Percentiles rank a stretch among this genome's conserved stretches.
Conservation (phyloP, 1,140 invertebrate genomes). For the Manduca sexta region DNA sequence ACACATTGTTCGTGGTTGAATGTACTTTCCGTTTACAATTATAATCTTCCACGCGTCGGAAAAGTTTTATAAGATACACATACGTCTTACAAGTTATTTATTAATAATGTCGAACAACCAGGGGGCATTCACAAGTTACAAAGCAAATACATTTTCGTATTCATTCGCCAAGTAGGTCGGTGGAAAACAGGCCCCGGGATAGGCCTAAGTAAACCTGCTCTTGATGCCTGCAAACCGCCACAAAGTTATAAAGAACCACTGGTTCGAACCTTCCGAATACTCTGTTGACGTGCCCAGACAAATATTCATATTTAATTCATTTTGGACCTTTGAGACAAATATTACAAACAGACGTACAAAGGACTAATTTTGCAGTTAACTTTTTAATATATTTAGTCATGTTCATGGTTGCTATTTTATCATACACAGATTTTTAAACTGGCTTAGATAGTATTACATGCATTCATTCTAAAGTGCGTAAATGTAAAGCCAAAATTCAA, state of each 20-base stretch:
- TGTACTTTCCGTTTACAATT: not conserved
- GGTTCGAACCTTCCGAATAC: slow-evolving; percentile 38
- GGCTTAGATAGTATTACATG: no score
- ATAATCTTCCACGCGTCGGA: slow-evolving; percentile 1
- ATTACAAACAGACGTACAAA: slow-evolving; percentile 39
- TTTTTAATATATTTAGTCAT: not conserved
- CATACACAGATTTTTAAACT: no score
- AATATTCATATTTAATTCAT: slow-evolving; percentile 69
- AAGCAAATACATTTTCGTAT: slow-evolving; percentile 54
- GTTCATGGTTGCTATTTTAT: no score
- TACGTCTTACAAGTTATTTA: slow-evolving; percentile 32
- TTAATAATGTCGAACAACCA: slow-evolving; percentile 51
- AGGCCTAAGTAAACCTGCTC: slow-evolving; percentile 58
- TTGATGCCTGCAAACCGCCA: slow-evolving; percentile 33
- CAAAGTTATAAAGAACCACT: slow-evolving; percentile 51
- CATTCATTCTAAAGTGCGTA: no score
- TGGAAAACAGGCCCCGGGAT: slow-evolving; percentile 39
- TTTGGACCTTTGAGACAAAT: slow-evolving; percentile 40
- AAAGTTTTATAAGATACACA: slow-evolving; percentile 11
- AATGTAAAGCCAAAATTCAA: no score
- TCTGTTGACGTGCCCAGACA: slow-evolving; percentile 47
- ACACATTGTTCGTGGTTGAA: not conserved
- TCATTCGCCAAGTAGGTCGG: slow-evolving; percentile 42
- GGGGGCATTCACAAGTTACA: slow-evolving; percentile 55
- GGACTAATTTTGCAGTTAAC: slow-evolving; percentile 19